These are phyloP conservation scores for Pterocles orientalis DNA, from an alignment of 2,113 vertebrate species.

Conservation along the genomic window DNA sequence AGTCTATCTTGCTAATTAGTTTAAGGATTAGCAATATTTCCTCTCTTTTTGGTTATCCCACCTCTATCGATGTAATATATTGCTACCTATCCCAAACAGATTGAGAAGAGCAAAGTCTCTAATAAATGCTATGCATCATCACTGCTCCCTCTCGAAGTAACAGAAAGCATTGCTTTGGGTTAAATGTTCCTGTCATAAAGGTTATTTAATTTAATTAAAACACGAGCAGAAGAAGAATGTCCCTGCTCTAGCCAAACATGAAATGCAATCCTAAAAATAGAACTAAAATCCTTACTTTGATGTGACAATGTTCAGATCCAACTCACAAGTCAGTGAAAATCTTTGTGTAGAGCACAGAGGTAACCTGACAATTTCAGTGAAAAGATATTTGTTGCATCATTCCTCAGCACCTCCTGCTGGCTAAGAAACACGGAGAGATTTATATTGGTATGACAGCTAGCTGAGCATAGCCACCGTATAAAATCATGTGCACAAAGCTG, in stretches of 20 bases:
- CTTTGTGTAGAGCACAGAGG: neutral
- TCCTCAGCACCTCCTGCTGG: neutral
- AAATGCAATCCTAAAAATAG: slow-evolving; percentile 22
- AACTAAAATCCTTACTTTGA: neutral
- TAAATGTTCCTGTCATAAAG: slow-evolving; percentile 27
- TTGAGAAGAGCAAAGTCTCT: neutral
- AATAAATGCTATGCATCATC: neutral
- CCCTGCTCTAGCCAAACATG: neutral
- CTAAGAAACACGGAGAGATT: neutral
- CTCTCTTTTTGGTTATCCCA: neutral
- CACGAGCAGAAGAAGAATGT: slow-evolving; percentile 21
- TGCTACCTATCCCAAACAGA: neutral
- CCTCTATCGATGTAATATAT: neutral
- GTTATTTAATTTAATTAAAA: slow-evolving; percentile 43
- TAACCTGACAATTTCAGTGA: neutral
- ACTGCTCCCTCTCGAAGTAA: neutral
- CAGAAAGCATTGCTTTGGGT: neutral
- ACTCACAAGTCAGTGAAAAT: neutral
- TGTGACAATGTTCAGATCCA: neutral
- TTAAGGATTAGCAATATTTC: neutral
- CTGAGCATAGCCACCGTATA: neutral
- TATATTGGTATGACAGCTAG: neutral
- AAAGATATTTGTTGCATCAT: neutral
- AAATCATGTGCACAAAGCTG: neutral
- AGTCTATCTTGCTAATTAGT: neutral